phyloP scores from a whole-genome alignment of 2,797 vertebrate species.

The Australoheros facetus region DNA sequence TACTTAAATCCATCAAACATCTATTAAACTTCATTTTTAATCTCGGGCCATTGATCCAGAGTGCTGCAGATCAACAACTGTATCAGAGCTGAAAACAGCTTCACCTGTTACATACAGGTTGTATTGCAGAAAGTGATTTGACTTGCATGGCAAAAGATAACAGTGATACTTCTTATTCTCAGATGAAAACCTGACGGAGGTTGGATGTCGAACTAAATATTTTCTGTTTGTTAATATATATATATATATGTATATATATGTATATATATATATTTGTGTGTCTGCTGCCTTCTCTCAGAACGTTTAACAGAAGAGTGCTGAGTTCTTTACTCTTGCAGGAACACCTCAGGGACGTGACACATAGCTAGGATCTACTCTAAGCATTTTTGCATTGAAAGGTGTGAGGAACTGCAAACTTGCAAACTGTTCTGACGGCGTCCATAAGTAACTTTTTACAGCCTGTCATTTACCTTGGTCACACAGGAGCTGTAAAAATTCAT shows the following conservation, averaged over 20 bases:
- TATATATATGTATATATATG: too few species aligned
- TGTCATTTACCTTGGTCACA: slow-evolving; percentile 17
- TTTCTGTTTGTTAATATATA: not conserved
- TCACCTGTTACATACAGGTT: slow-evolving; percentile 13
- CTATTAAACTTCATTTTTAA: slow-evolving; percentile 50
- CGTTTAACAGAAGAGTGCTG: not conserved
- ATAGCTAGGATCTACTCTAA: not conserved
- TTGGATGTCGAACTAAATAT: not conserved
- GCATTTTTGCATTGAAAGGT: not conserved
- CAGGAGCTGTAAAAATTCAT: slow-evolving; percentile 27
- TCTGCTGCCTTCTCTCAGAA: not conserved
- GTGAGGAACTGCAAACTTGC: slow-evolving; percentile 6
- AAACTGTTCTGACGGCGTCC: slow-evolving; percentile 4
- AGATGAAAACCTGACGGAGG: not conserved
- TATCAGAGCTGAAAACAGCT: slow-evolving; percentile 26
- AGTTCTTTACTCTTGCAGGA: not conserved
- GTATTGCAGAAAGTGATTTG: not conserved
- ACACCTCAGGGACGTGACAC: not conserved
- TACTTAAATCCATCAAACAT: slow-evolving; percentile 57
- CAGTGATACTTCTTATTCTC: not conserved
- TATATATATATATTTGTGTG: too few species aligned
- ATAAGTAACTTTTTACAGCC: slow-evolving; percentile 25
- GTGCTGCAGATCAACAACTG: slow-evolving; percentile 47
- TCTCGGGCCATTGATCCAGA: slow-evolving; percentile 44
- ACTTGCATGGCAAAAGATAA: slow-evolving; percentile 9